A percentile compares a stretch with the other conserved stretches of the same genome.
These are phyloP conservation scores for Bellardia pandia DNA, from an alignment of 2,888 invertebrate genomes.

Conservation along the genomic window DNA sequence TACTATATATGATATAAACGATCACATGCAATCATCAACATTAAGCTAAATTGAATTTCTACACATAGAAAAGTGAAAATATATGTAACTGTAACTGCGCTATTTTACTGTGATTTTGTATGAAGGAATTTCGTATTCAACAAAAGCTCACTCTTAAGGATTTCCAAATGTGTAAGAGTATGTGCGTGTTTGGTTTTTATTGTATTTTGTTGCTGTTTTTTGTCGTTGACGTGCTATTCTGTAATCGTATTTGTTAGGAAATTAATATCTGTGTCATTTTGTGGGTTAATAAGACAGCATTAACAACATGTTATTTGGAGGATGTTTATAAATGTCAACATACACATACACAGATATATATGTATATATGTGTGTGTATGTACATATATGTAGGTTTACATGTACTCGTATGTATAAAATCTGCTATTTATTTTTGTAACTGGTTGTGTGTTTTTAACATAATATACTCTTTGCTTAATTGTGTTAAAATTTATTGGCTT, in stretches of 20 bases:
- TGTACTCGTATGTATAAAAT: slow-evolving; percentile 13
- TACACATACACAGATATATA: neutral
- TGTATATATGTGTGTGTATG: neutral
- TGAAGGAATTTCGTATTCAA: neutral
- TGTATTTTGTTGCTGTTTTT: neutral
- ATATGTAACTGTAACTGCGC: neutral
- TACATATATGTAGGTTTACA: neutral
- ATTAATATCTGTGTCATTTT: slow-evolving; percentile 71
- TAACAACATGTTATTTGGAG: slow-evolving; percentile 70
- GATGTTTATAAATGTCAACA: slow-evolving; percentile 37
- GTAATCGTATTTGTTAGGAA: slow-evolving; percentile 51
- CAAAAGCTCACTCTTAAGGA: slow-evolving; percentile 8
- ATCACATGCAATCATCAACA: neutral
- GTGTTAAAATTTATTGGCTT: slow-evolving; percentile 58
- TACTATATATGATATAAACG: slow-evolving; percentile 8
- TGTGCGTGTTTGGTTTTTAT: neutral
- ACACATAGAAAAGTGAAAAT: neutral
- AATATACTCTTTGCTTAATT: slow-evolving; percentile 43
- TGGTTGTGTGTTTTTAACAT: slow-evolving; percentile 27
- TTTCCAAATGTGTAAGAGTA: neutral
- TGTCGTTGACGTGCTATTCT: neutral
- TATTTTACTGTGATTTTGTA: slow-evolving; percentile 31
- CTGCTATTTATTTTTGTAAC: neutral
- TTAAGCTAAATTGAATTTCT: neutral
- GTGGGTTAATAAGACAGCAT: slow-evolving; percentile 79